These are phyloP conservation scores for Calcarius lapponicus DNA, from an alignment of 2,797 vertebrate genomes.

Conservation along the genomic window DNA sequence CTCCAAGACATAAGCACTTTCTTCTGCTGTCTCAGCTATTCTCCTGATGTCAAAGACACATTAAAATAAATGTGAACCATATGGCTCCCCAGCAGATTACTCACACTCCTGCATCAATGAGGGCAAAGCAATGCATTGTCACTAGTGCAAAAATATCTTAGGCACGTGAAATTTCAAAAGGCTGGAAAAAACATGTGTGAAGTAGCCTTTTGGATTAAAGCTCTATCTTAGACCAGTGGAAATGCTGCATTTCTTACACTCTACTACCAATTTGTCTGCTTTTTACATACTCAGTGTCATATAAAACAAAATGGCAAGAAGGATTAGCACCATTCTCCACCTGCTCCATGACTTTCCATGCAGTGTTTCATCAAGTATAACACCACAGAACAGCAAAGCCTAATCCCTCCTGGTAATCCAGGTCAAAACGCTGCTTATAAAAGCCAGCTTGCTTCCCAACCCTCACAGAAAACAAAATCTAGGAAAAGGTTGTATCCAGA, in stretches of 20 bases:
- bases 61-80: constrained; percentile 90
- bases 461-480: constrained; percentile 4
- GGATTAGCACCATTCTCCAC: constrained; percentile 60
- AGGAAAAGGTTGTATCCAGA: neutral
- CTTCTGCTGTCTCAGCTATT: constrained; percentile 81
- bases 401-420: constrained; percentile 41
- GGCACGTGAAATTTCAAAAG: constrained; percentile 53
- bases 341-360: constrained; percentile 47
- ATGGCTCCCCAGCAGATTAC: constrained; percentile 81
- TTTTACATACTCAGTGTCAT: constrained; percentile 33
- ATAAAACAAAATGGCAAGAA: constrained; percentile 15
- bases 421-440: neutral
- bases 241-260: constrained; percentile 38
- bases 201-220: constrained; percentile 42
- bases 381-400: constrained; percentile 36
- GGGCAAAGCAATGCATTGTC: constrained; percentile 83
- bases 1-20: constrained; percentile 76
- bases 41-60: constrained; percentile 84
- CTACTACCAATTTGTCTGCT: neutral
- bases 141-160: constrained; percentile 63
- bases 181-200: constrained; percentile 20
- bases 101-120: constrained; percentile 68
- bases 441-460: neutral
- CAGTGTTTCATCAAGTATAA: constrained; percentile 43
- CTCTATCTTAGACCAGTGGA: constrained; percentile 15